Evolutionary conservation across 2,113 vertebrate species (phyloP).

Genomic region (Microtus richardsoni): DNA sequence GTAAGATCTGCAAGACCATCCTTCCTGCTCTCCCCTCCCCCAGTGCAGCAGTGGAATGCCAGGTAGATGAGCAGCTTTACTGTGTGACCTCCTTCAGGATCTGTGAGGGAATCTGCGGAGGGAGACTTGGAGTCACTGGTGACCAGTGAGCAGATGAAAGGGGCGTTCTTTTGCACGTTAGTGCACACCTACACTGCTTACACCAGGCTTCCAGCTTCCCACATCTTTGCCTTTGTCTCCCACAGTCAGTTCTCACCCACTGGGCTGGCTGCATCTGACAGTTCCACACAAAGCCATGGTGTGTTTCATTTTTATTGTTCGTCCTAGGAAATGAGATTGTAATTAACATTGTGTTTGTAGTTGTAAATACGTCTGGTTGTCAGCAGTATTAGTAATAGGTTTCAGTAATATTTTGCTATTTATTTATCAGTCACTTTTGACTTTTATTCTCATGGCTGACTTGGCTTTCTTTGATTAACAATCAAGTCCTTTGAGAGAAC

Average conservation of each 20-base stretch:
- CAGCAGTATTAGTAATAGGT: neutral
- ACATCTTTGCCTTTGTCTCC: neutral
- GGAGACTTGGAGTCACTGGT: slow-evolving; percentile 31
- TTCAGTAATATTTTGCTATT: slow-evolving; percentile 14
- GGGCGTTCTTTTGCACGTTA: neutral
- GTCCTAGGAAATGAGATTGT: slow-evolving; percentile 22
- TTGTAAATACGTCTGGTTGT: slow-evolving; percentile 9
- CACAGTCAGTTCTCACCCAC: neutral
- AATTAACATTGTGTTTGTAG: neutral
- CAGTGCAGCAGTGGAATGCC: neutral
- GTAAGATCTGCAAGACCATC: slow-evolving; percentile 67
- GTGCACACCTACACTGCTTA: neutral
- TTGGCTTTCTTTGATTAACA: neutral
- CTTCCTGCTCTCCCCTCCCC: neutral
- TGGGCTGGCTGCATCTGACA: neutral
- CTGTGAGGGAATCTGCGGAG: slow-evolving; percentile 7
- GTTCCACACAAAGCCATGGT: neutral
- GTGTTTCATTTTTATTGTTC: slow-evolving; percentile 31
- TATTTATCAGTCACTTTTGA: neutral
- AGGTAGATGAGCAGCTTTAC: neutral
- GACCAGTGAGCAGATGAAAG: neutral
- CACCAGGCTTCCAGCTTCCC: neutral
- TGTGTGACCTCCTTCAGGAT: neutral
- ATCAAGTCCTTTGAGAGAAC: neutral
- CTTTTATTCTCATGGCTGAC: neutral